These are phyloP conservation scores for Agriopis aurantiaria DNA, from an alignment of 2,888 invertebrate species.

Conservation along the genomic window DNA sequence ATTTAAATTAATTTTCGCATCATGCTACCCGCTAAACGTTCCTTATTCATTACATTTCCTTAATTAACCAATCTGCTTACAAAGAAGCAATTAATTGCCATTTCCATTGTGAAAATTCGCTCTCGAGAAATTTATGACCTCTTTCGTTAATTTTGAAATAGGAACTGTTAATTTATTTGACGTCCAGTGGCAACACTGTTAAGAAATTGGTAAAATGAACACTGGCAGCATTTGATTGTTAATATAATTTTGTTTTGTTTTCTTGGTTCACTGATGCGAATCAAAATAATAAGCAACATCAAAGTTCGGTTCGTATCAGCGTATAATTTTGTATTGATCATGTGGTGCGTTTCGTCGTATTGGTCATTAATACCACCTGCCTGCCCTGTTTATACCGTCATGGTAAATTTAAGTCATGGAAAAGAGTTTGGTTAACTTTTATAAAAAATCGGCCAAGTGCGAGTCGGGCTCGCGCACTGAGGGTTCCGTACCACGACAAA, in stretches of 20 bases:
- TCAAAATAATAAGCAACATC: conserved; percentile 26
- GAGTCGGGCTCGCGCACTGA: too few species aligned
- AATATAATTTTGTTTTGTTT: conserved; percentile 37
- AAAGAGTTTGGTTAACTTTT: too few species aligned
- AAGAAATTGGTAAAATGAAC: conserved; percentile 32
- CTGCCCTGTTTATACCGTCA: conserved; percentile 20
- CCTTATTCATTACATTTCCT: conserved; percentile 82
- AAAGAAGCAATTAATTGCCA: conserved; percentile 84
- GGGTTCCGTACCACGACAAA: too few species aligned
- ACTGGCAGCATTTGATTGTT: conserved; percentile 26
- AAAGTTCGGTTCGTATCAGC: conserved; percentile 22
- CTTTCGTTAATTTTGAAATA: conserved; percentile 63
- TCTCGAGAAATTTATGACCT: conserved; percentile 67
- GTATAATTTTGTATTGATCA: conserved; percentile 31
- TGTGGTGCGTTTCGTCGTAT: conserved; percentile 14
- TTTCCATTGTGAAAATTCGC: conserved; percentile 74
- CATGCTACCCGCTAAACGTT: conserved; percentile 77
- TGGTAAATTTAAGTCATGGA: conserved; percentile 15
- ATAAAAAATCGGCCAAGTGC: too few species aligned
- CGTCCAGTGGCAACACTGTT: conserved; percentile 51
- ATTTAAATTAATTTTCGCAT: conserved; percentile 83
- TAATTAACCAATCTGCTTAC: conserved; percentile 86
- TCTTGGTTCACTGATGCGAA: conserved; percentile 24
- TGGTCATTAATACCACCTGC: conserved; percentile 32
- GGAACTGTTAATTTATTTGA: conserved; percentile 58